A percentile compares a stretch with the other conserved stretches of the same genome.
Conservation (phyloP, 2,113 vertebrate genomes). For the Dunckerocampus dactyliophorus region DNA sequence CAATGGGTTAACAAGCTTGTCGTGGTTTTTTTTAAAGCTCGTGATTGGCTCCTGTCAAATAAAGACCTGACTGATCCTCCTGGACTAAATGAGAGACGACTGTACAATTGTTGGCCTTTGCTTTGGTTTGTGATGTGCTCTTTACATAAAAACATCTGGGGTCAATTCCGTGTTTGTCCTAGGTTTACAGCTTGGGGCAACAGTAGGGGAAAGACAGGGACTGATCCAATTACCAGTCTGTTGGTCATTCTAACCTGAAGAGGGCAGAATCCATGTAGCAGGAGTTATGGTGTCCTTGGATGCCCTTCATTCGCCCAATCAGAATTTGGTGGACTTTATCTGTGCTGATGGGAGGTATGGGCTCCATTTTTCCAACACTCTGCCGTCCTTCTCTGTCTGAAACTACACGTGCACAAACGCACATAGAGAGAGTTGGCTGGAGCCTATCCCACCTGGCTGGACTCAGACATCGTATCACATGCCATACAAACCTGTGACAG, state of each 20-base stretch:
- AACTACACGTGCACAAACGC: slow-evolving; percentile 12
- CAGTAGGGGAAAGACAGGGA: too few relatives aligned
- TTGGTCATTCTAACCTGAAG: slow-evolving; percentile 73
- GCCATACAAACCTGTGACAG: slow-evolving; percentile 35
- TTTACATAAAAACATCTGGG: too few relatives aligned
- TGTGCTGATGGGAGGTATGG: slow-evolving; percentile 67
- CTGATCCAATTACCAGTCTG: too few relatives aligned
- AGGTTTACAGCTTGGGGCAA: too few relatives aligned
- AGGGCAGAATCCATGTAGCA: slow-evolving; percentile 89
- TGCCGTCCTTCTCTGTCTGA: slow-evolving; percentile 34
- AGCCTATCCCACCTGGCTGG: not conserved
- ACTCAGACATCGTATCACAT: not conserved
- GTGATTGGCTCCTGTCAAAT: too few relatives aligned
- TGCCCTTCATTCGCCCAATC: slow-evolving; percentile 79
- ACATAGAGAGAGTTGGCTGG: not conserved
- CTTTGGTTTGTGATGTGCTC: too few relatives aligned
- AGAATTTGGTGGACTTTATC: slow-evolving; percentile 69
- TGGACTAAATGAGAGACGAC: too few relatives aligned
- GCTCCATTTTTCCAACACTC: slow-evolving; percentile 22
- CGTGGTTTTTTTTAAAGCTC: too few relatives aligned
- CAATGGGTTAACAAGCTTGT: too few relatives aligned
- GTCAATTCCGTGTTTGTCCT: too few relatives aligned
- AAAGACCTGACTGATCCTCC: too few relatives aligned
- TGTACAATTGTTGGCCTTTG: too few relatives aligned
- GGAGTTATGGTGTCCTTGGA: slow-evolving; percentile 89